These are phyloP conservation scores for Bungarus multicinctus DNA, from an alignment of 2,113 vertebrate genomes.

Conservation along the genomic window DNA sequence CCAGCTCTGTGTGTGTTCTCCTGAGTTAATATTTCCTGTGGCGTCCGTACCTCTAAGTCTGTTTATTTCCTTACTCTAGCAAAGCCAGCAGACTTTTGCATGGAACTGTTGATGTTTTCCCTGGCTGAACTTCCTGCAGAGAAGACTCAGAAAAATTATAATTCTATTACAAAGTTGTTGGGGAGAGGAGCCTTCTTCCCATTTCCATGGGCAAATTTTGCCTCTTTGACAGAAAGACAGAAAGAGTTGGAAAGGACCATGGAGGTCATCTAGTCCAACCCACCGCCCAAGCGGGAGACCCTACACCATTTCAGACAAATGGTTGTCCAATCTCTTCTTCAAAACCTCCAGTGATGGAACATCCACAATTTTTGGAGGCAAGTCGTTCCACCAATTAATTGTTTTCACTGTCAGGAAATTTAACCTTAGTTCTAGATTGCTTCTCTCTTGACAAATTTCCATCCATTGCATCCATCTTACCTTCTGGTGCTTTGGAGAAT, in stretches of 20 bases:
- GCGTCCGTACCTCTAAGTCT: slow-evolving; percentile 60
- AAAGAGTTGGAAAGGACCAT: neutral
- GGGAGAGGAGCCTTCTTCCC: slow-evolving; percentile 55
- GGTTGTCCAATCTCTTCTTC: no score
- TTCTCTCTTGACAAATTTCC: no score
- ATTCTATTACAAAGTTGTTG: slow-evolving; percentile 8
- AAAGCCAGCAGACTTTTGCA: slow-evolving; percentile 70
- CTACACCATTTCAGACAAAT: no score
- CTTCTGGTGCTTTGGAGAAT: no score
- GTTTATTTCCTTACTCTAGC: slow-evolving; percentile 65
- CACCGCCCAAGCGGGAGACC: no score
- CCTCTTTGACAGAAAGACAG: slow-evolving; percentile 26
- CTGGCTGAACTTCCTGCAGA: slow-evolving; percentile 60
- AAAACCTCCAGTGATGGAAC: no score
- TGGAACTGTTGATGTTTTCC: slow-evolving; percentile 72
- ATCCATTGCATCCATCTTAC: no score
- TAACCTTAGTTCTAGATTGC: no score
- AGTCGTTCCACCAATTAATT: no score
- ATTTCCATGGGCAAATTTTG: slow-evolving; percentile 62
- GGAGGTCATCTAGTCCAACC: neutral
- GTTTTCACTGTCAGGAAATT: no score
- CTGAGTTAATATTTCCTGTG: slow-evolving; percentile 63
- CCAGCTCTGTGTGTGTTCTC: slow-evolving; percentile 48
- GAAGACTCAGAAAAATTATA: slow-evolving; percentile 42
- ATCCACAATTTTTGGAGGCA: no score